Evolutionary conservation across 1,140 invertebrate species (phyloP).

Genomic region (Apocrypta bakeri): DNA sequence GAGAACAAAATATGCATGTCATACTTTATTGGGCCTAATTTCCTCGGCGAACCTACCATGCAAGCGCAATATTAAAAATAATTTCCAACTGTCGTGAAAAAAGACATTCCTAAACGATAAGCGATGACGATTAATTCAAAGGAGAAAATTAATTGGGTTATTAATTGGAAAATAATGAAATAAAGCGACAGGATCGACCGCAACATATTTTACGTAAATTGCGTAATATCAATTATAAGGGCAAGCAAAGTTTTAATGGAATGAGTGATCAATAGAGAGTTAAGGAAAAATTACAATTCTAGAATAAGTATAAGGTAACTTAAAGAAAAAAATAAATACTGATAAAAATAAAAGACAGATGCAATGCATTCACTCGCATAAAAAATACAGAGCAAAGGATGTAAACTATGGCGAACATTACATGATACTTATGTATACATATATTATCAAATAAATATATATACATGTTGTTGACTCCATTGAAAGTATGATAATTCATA

Average conservation of each 20-base stretch:
- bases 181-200: not conserved
- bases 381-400: conserved; percentile 41
- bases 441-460: conserved; percentile 66
- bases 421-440: conserved; percentile 71
- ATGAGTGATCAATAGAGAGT: conserved; percentile 51
- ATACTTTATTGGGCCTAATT: conserved; percentile 44
- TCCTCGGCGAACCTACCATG: conserved; percentile 2
- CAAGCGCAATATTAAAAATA: conserved; percentile 30
- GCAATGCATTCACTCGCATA: conserved; percentile 65
- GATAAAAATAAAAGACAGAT: conserved; percentile 56
- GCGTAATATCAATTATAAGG: conserved; percentile 14
- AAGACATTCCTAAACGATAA: conserved; percentile 39
- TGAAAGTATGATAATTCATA: conserved; percentile 73
- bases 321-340: conserved; percentile 45
- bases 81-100: conserved; percentile 27
- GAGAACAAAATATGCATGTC: conserved; percentile 21
- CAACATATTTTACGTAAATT: conserved; percentile 18
- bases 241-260: conserved; percentile 49
- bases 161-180: not conserved
- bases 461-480: conserved; percentile 73
- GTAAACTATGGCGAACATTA: conserved; percentile 58
- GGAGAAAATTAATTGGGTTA: not conserved
- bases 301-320: conserved; percentile 51
- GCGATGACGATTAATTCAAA: not conserved
- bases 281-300: conserved; percentile 54